Evolutionary conservation across 2,797 vertebrate species (phyloP).

Genomic region (Delichon dasypus): DNA sequence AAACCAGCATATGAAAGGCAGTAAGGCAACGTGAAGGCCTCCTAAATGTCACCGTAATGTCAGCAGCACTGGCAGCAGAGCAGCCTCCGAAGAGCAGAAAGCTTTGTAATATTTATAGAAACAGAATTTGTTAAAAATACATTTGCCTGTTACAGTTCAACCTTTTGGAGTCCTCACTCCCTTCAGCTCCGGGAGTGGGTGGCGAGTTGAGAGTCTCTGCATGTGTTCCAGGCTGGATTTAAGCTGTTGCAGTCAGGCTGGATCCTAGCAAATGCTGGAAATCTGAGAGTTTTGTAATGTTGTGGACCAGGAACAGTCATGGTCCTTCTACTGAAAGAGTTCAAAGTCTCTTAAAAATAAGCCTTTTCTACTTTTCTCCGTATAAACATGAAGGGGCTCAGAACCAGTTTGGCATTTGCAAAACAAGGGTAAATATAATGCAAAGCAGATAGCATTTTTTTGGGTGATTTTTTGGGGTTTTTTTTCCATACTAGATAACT

Average conservation of each 20-base stretch:
- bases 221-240: neutral
- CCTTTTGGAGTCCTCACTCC: slow-evolving; percentile 40
- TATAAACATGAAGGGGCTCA: neutral
- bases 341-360: neutral
- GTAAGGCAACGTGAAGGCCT: slow-evolving; percentile 58
- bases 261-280: neutral
- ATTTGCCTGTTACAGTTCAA: slow-evolving; percentile 58
- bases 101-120: slow-evolving; percentile 73
- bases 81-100: slow-evolving; percentile 66
- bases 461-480: too few species aligned
- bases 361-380: rapidly evolving
- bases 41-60: slow-evolving; percentile 84
- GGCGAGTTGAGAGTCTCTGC: slow-evolving; percentile 1
- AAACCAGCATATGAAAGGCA: slow-evolving; percentile 69
- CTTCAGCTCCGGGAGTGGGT: neutral
- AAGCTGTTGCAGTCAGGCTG: neutral
- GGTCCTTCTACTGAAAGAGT: rapidly evolving
- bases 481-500: rapidly evolving
- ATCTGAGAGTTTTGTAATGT: neutral
- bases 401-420: neutral
- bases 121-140: slow-evolving; percentile 70
- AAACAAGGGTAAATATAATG: neutral
- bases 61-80: slow-evolving; percentile 69
- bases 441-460: neutral
- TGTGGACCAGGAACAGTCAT: neutral